Evolutionary conservation across 2,113 vertebrate species (phyloP).

Genomic region (Capreolus pygargus): DNA sequence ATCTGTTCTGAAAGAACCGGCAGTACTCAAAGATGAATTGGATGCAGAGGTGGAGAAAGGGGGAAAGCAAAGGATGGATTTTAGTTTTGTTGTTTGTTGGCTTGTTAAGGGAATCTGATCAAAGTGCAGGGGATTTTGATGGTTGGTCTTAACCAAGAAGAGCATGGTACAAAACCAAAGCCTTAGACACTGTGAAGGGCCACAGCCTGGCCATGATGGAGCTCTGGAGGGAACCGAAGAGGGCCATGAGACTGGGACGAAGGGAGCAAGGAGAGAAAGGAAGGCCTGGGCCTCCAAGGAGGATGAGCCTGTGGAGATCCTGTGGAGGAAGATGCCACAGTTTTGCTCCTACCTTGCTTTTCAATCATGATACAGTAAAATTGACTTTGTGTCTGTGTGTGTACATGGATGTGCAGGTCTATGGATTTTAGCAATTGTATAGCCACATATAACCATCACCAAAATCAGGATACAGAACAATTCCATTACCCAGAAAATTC

Average conservation of each 20-base stretch:
- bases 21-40: not conserved
- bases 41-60: not conserved
- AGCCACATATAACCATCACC: no score
- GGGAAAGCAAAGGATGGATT: not conserved
- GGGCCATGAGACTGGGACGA: not conserved
- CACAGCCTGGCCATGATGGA: not conserved
- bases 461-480: not conserved
- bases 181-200: not conserved
- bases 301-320: not conserved
- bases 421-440: not conserved
- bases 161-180: not conserved
- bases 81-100: not conserved
- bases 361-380: not conserved
- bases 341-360: not conserved
- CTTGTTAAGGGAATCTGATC: not conserved
- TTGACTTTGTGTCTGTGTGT: not conserved
- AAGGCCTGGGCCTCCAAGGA: not conserved
- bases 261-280: not conserved
- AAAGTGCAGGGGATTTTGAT: not conserved
- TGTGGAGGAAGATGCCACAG: not conserved
- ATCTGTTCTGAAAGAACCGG: not conserved
- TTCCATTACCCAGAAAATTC: not conserved
- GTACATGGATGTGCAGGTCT: not conserved
- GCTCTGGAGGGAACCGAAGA: not conserved
- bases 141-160: not conserved